Evolutionary conservation across 2,888 invertebrate species (phyloP).

Genomic region (Ryuthela nishihirai): DNA sequence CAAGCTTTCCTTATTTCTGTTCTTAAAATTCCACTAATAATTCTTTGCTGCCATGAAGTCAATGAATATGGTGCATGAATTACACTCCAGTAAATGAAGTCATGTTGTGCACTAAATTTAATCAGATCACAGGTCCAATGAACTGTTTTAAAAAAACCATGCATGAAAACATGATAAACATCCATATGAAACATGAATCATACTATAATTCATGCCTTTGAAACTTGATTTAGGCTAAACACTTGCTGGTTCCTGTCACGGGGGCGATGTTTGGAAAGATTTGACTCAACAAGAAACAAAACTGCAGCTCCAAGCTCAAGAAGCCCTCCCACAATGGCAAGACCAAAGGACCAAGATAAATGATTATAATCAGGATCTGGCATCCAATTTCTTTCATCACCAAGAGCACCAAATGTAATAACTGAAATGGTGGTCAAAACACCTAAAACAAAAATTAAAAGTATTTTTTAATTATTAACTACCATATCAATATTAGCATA

Average conservation of each 20-base stretch:
- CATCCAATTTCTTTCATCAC: constrained; percentile 87
- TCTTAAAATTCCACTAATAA: too few relatives aligned
- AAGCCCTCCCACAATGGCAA: constrained; percentile 64
- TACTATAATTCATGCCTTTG: constrained; percentile 29
- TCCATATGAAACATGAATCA: too few relatives aligned
- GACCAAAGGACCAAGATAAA: constrained; percentile 90
- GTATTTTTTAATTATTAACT: too few relatives aligned
- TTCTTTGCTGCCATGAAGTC: too few relatives aligned
- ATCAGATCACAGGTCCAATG: too few relatives aligned
- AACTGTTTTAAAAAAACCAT: too few relatives aligned
- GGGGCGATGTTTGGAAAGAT: constrained; percentile 37
- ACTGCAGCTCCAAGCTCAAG: constrained; percentile 68
- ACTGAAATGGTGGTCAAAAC: constrained; percentile 77
- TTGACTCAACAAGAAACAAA: constrained; percentile 73
- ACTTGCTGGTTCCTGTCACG: constrained; percentile 28
- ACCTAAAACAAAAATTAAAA: constrained; percentile 58
- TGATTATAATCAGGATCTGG: constrained; percentile 81
- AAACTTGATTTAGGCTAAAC: constrained; percentile 32
- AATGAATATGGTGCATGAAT: too few relatives aligned
- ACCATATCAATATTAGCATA: too few relatives aligned
- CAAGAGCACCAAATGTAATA: constrained; percentile 80
- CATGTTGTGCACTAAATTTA: too few relatives aligned
- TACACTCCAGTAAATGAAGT: too few relatives aligned
- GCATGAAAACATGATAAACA: too few relatives aligned
- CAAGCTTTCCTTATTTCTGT: too few relatives aligned